Base-by-base conservation (phyloP, 2,113 vertebrate species). In the Clarias gariepinus region DNA sequence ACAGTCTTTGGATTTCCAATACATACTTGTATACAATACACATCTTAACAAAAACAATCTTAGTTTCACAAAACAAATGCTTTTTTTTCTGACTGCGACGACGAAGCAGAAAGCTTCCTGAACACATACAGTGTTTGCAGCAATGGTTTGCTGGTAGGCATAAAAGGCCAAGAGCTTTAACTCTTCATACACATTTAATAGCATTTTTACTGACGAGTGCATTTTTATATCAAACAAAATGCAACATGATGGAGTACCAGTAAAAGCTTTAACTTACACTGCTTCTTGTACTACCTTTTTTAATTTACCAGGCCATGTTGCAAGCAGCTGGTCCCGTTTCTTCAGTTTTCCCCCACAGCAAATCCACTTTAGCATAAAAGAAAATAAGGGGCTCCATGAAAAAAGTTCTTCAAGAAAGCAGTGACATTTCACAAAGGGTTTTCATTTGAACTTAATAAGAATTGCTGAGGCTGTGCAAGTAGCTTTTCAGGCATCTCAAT, bases 301-400 rank as follows among this genome's bases (percentile, higher is more conserved):
- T 96, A 97, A 98, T 95, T 98, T 97, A 98, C 95, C 96, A 97
- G 97, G 96, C 97, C 96, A 96, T 95, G 97, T 96, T 96, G 96
- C 94, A 96, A 96, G 97, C 96, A 95, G 97, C 96, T 96, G 97
- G 97, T 98, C 97, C 97, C 96, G 96, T 95, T 95, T 98, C 97
- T 97, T 98, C 97, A 93, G 95, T 96, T 96, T 93, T 97, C 97
- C 96, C 64, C 95, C 96, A 95, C 96, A 97, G 97, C 95, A 97
- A 97, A 96, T 98, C 97, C 98, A 98, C 98, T 98, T 98, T 96
- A 98, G 98, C 97, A 98, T 97, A 98, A 98, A 99, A 95, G 97
- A 98, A 95, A 98, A 97, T 96, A 97, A 97, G 95, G 96, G 95
- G 96, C 98, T 98, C 98, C 97, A 98, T 99, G 95, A 95, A 96